A percentile compares a stretch with the other conserved stretches of the same genome.
phyloP scores from a whole-genome alignment of 2,888 invertebrate genomes.

The Schizotus pectinicornis region DNA sequence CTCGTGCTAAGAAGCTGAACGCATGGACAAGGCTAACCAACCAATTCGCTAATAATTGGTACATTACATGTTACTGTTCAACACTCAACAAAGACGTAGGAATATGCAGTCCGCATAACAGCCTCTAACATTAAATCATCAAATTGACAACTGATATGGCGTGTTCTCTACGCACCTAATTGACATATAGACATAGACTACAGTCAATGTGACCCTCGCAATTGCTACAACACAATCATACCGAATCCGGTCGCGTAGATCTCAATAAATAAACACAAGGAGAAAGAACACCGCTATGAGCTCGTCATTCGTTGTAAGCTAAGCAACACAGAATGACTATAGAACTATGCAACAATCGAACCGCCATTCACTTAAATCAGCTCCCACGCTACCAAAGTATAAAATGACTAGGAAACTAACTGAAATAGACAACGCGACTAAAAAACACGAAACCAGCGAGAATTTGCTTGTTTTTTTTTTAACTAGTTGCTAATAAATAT shows the following conservation, averaged over 20 bases:
- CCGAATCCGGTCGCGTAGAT: conserved; percentile 40
- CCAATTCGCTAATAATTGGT: conserved; percentile 22
- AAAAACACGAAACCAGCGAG: conserved; percentile 16
- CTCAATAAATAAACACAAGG: conserved; percentile 26
- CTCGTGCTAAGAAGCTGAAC: conserved; percentile 41
- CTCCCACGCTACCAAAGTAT: conserved; percentile 30
- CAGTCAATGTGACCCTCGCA: conserved; percentile 47
- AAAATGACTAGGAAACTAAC: conserved; percentile 40
- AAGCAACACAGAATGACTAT: conserved; percentile 51
- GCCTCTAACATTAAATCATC: conserved; percentile 55
- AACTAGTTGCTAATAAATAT: too few species aligned
- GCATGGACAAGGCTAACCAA: conserved; percentile 24
- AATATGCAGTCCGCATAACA: conserved; percentile 53
- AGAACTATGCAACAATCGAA: conserved; percentile 43
- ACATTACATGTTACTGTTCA: conserved; percentile 21
- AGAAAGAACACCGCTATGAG: conserved; percentile 34
- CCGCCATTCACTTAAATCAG: conserved; percentile 44
- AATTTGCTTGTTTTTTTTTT: too few species aligned
- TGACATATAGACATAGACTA: conserved; percentile 54
- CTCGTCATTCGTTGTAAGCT: conserved; percentile 50
- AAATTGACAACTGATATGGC: conserved; percentile 58
- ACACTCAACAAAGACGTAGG: conserved; percentile 31
- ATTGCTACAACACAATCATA: conserved; percentile 58
- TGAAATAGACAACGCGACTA: conserved; percentile 12
- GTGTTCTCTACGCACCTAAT: conserved; percentile 56